phyloP scores from a whole-genome alignment of 2,797 vertebrate genomes.

The Tenualosa ilisha region DNA sequence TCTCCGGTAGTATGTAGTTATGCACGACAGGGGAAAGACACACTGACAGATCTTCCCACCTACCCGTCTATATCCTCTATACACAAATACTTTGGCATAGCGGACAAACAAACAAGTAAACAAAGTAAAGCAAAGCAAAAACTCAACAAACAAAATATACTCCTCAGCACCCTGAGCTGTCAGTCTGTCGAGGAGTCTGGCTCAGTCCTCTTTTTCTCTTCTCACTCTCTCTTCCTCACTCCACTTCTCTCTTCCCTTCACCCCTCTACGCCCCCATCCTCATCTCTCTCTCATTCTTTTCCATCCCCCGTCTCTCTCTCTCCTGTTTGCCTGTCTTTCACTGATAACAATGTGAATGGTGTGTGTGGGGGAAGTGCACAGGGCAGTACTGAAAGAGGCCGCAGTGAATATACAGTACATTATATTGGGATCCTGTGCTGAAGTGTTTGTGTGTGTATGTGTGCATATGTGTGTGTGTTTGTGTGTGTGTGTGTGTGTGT shows the following conservation, averaged over 20 bases:
- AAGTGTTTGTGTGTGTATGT: neutral
- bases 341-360: conserved; percentile 18
- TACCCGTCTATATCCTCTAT: neutral
- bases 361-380: neutral
- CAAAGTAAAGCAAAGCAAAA: no score
- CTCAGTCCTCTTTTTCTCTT: neutral
- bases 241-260: neutral
- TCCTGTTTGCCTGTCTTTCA: neutral
- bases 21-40: neutral
- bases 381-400: neutral
- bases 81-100: neutral
- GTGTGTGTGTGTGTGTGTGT: neutral
- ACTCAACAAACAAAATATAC: neutral
- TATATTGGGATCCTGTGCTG: neutral
- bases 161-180: neutral
- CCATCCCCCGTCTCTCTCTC: neutral
- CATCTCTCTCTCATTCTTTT: neutral
- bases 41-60: neutral
- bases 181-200: neutral
- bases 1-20: neutral
- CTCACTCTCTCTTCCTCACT: neutral
- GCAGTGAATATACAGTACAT: neutral
- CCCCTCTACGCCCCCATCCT: neutral
- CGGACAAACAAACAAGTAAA: neutral
- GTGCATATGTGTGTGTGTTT: neutral